Conservation (phyloP, 2,888 invertebrate genomes). For the Sepiola atlantica region DNA sequence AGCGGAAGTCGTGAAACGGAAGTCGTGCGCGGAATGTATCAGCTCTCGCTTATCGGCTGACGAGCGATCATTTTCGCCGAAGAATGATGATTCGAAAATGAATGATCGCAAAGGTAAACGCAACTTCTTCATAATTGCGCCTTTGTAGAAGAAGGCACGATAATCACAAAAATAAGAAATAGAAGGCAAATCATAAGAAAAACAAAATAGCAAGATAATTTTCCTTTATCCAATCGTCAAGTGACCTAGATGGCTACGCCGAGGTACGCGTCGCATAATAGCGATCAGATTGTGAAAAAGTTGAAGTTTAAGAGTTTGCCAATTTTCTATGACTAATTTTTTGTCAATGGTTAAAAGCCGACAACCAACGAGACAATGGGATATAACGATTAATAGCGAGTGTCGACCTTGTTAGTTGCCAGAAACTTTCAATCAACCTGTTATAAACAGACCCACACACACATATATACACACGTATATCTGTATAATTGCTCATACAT, state of each 20-base stretch:
- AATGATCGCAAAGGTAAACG: not conserved
- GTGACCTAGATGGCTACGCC: not conserved
- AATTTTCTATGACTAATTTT: not conserved
- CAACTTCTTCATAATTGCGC: not conserved
- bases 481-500: too few species aligned
- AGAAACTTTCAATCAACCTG: conserved; percentile 15
- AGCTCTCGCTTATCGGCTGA: conserved; percentile 20
- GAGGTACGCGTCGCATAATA: conserved; percentile 1
- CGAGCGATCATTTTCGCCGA: not conserved
- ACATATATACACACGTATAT: not conserved
- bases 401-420: not conserved
- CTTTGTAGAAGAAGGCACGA: not conserved
- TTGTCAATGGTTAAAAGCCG: not conserved
- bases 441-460: not conserved
- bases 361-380: not conserved
- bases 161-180: not conserved
- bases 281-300: not conserved
- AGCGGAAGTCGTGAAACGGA: conserved; percentile 32
- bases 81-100: conserved; percentile 23
- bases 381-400: not conserved
- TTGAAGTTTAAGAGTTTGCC: not conserved
- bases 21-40: conserved; percentile 8
- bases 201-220: not conserved
- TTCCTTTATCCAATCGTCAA: conserved; percentile 21
- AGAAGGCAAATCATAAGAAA: not conserved